Conservation (phyloP, 1,140 invertebrate genomes). For the Drosophila willistoni region DNA sequence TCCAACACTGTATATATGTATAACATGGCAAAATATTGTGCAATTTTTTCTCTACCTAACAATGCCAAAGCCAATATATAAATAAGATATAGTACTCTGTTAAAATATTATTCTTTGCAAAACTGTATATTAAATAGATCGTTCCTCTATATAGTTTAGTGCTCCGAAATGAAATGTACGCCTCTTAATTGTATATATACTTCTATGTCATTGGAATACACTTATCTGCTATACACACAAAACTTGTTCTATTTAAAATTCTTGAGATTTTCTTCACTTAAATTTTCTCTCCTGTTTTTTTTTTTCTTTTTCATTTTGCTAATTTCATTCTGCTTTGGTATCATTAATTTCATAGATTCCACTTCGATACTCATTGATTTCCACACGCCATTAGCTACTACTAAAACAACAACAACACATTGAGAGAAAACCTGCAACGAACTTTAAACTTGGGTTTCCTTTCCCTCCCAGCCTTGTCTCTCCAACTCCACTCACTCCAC, state of each 20-base stretch:
- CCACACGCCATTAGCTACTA: conserved; percentile 46
- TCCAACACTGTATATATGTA: no score
- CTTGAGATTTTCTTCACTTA: neutral
- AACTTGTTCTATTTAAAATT: neutral
- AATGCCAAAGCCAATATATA: no score
- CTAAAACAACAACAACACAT: neutral
- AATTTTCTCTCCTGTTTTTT: neutral
- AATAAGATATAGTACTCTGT: no score
- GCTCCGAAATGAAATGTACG: no score
- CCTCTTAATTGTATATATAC: no score
- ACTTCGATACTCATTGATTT: conserved; percentile 41
- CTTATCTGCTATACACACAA: neutral
- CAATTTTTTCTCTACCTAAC: no score
- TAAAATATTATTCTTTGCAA: no score
- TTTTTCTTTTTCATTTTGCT: neutral
- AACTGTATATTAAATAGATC: no score
- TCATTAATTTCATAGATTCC: conserved; percentile 29
- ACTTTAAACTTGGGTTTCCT: conserved; percentile 28
- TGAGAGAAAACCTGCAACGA: neutral
- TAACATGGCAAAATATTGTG: no score
- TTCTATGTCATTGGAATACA: no score
- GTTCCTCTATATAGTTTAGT: no score
- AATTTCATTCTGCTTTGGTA: conserved; percentile 11
- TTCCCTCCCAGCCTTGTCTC: neutral
- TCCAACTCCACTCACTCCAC: no score